A percentile compares a stretch with the other conserved stretches of the same genome.
phyloP scores from a whole-genome alignment of 2,888 invertebrate genomes.

The Octodonta nipae region DNA sequence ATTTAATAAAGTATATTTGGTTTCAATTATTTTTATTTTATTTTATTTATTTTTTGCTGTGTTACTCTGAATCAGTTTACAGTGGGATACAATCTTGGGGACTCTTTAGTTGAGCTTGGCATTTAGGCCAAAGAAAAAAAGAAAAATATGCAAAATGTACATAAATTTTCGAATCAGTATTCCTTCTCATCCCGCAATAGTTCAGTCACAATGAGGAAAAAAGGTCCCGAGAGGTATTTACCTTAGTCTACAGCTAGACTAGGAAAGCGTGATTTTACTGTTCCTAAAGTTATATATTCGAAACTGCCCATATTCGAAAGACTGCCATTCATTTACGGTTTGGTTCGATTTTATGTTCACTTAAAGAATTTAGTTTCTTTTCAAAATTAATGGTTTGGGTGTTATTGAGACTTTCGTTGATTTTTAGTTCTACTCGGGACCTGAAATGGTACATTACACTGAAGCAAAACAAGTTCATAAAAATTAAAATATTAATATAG shows the following conservation, averaged over 20 bases:
- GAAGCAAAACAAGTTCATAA: slow-evolving; percentile 25
- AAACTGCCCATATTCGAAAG: slow-evolving; percentile 38
- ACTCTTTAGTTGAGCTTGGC: slow-evolving; percentile 15
- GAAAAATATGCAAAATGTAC: slow-evolving; percentile 21
- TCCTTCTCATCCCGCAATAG: slow-evolving; percentile 34
- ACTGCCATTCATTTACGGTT: slow-evolving; percentile 35
- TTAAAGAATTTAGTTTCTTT: slow-evolving; percentile 26
- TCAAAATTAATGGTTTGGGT: slow-evolving; percentile 37
- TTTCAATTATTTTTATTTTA: slow-evolving; percentile 27
- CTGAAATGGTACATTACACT: slow-evolving; percentile 29
- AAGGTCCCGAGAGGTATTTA: slow-evolving; percentile 28
- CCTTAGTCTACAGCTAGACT: slow-evolving; percentile 30
- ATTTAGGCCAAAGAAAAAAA: slow-evolving; percentile 7
- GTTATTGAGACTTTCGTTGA: slow-evolving; percentile 22
- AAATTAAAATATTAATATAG: slow-evolving; percentile 27
- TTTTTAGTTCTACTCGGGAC: slow-evolving; percentile 27
- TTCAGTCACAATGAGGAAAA: slow-evolving; percentile 16
- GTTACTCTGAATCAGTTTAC: slow-evolving; percentile 21
- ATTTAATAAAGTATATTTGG: slow-evolving; percentile 30
- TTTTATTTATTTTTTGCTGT: slow-evolving; percentile 19
- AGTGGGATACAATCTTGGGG: slow-evolving; percentile 20
- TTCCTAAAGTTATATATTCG: slow-evolving; percentile 35
- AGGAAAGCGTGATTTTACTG: slow-evolving; percentile 34
- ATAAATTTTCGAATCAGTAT: slow-evolving; percentile 26
- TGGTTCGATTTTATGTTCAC: slow-evolving; percentile 23